A percentile compares a stretch with the other conserved stretches of the same genome.
Conservation (phyloP, 2,113 vertebrate species). For the Megaceryle torquata region DNA sequence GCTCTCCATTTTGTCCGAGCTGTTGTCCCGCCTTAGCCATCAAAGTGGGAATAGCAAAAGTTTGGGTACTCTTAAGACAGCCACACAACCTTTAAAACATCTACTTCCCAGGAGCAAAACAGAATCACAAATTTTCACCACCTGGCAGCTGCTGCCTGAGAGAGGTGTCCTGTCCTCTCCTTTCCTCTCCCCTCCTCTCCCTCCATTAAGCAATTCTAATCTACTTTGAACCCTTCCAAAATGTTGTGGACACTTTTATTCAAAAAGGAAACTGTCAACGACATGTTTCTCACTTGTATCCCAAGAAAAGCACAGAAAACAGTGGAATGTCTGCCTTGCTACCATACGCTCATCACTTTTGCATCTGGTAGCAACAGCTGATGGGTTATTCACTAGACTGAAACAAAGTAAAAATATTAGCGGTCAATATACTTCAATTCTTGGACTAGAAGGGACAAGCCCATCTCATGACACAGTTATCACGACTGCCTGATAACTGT, state of each 20-base stretch:
- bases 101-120: not conserved
- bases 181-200: not conserved
- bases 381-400: not conserved
- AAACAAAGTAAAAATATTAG: not conserved
- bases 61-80: not conserved
- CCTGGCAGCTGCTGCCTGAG: not conserved
- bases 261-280: not conserved
- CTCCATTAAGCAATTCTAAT: not conserved
- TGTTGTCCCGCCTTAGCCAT: not conserved
- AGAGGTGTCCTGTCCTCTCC: not conserved
- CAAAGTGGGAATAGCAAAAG: not conserved
- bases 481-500: not conserved
- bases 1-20: not conserved
- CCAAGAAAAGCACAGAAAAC: not conserved
- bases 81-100: not conserved
- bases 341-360: not conserved
- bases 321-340: not conserved
- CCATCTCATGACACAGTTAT: not conserved
- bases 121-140: not conserved
- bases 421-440: not conserved
- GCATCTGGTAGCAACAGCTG: slow-evolving; percentile 19
- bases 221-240: not conserved
- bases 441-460: not conserved
- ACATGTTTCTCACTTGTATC: not conserved
- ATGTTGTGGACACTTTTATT: not conserved